A percentile compares a stretch with the other conserved stretches of the same genome.
Conservation (phyloP, 2,113 vertebrate genomes). For the Mirza zaza region DNA sequence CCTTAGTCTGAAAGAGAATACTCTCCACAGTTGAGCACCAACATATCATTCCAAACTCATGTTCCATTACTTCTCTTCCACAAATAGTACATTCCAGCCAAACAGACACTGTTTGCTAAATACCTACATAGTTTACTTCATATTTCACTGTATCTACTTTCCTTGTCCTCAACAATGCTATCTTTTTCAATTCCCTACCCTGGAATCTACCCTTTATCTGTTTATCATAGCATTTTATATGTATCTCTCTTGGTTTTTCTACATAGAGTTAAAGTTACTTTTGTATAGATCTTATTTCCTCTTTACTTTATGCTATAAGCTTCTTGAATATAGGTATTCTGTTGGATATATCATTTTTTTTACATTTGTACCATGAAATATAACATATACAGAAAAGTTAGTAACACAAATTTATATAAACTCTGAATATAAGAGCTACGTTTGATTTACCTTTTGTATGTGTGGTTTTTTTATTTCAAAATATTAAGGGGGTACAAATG, state of each 20-base stretch:
- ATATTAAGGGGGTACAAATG: too few relatives aligned
- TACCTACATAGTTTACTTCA: not conserved
- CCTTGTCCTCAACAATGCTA: not conserved
- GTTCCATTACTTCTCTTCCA: not conserved
- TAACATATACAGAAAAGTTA: not conserved
- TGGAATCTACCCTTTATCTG: not conserved
- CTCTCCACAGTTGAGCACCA: not conserved
- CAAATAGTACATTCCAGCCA: not conserved
- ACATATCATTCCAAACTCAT: not conserved
- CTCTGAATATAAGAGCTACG: not conserved
- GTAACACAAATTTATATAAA: not conserved
- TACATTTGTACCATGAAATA: not conserved
- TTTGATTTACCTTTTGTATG: not conserved
- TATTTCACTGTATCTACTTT: not conserved
- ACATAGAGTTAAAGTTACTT: not conserved
- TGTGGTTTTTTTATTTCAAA: too few relatives aligned
- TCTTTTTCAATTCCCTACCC: not conserved
- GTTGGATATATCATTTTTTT: not conserved
- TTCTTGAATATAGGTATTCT: not conserved
- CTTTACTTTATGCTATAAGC: not conserved
- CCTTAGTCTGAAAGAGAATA: not conserved
- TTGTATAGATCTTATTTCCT: not conserved
- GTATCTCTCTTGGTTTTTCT: not conserved
- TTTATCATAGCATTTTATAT: not conserved
- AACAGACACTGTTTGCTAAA: not conserved